phyloP scores from a whole-genome alignment of 2,888 invertebrate genomes.

The Drosophila cognata region DNA sequence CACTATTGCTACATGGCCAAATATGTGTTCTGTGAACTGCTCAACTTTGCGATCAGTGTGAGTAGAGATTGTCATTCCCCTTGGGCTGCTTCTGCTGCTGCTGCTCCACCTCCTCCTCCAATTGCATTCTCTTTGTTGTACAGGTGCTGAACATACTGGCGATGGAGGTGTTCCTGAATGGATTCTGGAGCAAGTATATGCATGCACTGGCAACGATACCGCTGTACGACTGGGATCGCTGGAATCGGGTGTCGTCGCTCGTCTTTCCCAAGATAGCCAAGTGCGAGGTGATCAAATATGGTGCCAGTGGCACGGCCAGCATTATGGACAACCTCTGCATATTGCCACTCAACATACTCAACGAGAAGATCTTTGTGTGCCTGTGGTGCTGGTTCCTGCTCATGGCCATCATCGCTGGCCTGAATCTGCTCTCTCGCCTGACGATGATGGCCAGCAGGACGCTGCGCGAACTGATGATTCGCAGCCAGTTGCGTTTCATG shows the following conservation, averaged over 20 bases:
- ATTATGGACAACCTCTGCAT: conserved; percentile 92
- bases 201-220: conserved; percentile 79
- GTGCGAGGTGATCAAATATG: conserved; percentile 94
- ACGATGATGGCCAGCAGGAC: conserved; percentile 86
- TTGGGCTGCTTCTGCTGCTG: neutral
- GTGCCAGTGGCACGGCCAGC: conserved; percentile 92
- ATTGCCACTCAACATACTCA: conserved; percentile 91
- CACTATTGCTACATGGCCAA: conserved; percentile 87
- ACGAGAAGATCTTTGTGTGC: conserved; percentile 91
- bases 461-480: conserved; percentile 78
- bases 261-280: conserved; percentile 90
- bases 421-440: conserved; percentile 89
- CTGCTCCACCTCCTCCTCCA: neutral
- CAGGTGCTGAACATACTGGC: conserved; percentile 81
- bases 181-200: conserved; percentile 83
- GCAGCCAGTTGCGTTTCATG: conserved; percentile 77
- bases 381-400: conserved; percentile 92
- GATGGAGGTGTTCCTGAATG: conserved; percentile 82
- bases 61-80: conserved; percentile 80
- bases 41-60: conserved; percentile 91
- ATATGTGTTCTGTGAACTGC: conserved; percentile 90
- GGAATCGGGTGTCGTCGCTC: conserved; percentile 82
- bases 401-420: conserved; percentile 87
- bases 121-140: neutral
- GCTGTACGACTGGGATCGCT: conserved; percentile 81